These are phyloP conservation scores for Philhelius pedissequus DNA, from an alignment of 2,888 invertebrate species.

Conservation along the genomic window DNA sequence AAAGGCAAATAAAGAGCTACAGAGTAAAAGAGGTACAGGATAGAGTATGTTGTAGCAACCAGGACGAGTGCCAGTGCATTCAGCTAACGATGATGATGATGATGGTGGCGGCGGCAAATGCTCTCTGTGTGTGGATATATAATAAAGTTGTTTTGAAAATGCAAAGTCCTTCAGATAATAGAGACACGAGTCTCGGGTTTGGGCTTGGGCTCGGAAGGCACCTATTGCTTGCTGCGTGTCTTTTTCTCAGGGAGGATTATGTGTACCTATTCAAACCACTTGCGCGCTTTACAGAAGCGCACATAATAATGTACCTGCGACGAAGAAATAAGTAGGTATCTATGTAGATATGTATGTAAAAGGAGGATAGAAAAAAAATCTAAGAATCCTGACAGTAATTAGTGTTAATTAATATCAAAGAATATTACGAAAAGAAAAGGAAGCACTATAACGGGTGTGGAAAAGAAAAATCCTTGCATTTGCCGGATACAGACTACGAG, in stretches of 20 bases:
- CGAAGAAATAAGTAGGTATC: background rate
- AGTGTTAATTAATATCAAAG: constrained; percentile 57
- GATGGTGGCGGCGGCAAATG: background rate
- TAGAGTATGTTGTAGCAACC: background rate
- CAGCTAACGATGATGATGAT: constrained; percentile 31
- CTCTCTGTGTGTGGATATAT: constrained; percentile 4
- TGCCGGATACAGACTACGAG: constrained; percentile 22
- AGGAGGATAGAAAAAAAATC: constrained; percentile 5
- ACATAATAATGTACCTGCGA: background rate
- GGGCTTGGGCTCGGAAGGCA: too few species aligned
- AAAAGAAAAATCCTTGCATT: constrained; percentile 17
- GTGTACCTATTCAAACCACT: constrained; percentile 4
- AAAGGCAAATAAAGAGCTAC: constrained; percentile 45
- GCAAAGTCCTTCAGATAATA: constrained; percentile 42
- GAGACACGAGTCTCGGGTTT: constrained; percentile 9
- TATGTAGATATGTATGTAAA: background rate
- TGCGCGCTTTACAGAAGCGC: background rate
- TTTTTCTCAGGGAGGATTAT: constrained; percentile 36
- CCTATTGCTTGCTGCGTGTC: constrained; percentile 34
- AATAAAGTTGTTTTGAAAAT: constrained; percentile 44
- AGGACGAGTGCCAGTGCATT: constrained; percentile 36
- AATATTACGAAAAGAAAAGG: constrained; percentile 19
- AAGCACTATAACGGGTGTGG: background rate
- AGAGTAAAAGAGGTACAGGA: background rate
- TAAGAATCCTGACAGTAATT: constrained; percentile 65